Percentiles rank a stretch among this genome's conserved stretches.
phyloP scores from a whole-genome alignment of 2,888 invertebrate species.

The Schrankia costaestrigalis region DNA sequence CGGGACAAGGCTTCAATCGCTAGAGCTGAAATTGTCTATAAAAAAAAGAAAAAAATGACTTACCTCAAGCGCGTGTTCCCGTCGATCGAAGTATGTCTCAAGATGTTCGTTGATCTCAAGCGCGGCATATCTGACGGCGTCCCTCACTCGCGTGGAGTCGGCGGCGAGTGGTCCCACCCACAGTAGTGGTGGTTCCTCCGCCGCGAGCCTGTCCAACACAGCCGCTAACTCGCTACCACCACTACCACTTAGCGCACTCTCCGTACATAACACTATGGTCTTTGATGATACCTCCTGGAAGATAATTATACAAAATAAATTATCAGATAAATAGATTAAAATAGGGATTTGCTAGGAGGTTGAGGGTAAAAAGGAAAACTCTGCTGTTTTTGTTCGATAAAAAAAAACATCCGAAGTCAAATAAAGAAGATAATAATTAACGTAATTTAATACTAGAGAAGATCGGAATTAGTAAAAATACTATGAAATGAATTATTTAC shows the following conservation, averaged over 20 bases:
- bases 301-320: not conserved
- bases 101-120: constrained; percentile 97
- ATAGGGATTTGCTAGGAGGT: too few species aligned
- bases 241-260: constrained; percentile 31
- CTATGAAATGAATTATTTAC: too few species aligned
- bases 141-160: constrained; percentile 86
- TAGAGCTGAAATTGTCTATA: too few species aligned
- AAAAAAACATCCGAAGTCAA: too few species aligned
- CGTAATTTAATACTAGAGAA: too few species aligned
- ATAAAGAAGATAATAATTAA: too few species aligned
- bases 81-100: constrained; percentile 95
- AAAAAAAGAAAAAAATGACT: not conserved
- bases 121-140: constrained; percentile 92
- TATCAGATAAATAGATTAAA: too few species aligned
- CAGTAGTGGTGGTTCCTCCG: constrained; percentile 91
- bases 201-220: constrained; percentile 82
- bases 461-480: too few species aligned
- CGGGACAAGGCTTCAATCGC: too few species aligned
- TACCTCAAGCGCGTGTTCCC: constrained; percentile 93
- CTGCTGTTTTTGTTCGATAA: too few species aligned
- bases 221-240: constrained; percentile 71
- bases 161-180: constrained; percentile 90
- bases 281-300: constrained; percentile 91
- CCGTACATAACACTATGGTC: constrained; percentile 75
- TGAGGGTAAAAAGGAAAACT: too few species aligned